Base-by-base conservation (phyloP, 2,888 invertebrate genomes). In the Platerodrilus igneus region DNA sequence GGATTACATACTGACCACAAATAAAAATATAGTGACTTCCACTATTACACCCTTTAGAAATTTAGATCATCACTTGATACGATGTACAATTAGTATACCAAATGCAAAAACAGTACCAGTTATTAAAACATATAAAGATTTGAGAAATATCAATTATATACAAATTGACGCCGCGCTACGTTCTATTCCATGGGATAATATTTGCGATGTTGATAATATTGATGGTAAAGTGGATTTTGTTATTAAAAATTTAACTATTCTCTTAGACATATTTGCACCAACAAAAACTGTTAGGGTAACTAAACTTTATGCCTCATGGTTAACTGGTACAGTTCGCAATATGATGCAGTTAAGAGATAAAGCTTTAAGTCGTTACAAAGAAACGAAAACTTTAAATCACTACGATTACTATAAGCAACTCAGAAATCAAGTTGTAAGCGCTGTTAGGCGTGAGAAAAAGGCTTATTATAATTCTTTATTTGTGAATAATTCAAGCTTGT, bases 371-470 rank as follows among this genome's bases (percentile, higher is more conserved):
- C 31, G 28, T 22, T 45, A 33, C 26, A 48, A 36, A 26, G 8
- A 16, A 21, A 41, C 23, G 8, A 26, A 29, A 34, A 13, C 16
- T 9, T 17, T 17, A 5, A n/a, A 16, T 16, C 23, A 43, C 13
- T 45, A 33, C 31, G 21, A 17, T 18, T 27, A 35, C 10, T 45
- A 45, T 18, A 41, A 38, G 28, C 18, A 37, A 13, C 13, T 45
- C 11, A 20, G 37, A 20, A 45, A 43, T 30, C 18, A 45, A 13
- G 13, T 28, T 9, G 22, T 21, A 7, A 9, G 10, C 4, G 18
- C 45, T 8, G 28, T 45, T 17, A 30, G 22, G 28, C 20, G 18
- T 14, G 41, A n/a, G n/a, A 37, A 39, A 41, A 42, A 27, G n/a
- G 13, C 26, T 5, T 27, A 10, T 14, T 27, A 27, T 27, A 9